Evolutionary conservation across 1,140 invertebrate species (phyloP).

Genomic region (Bombus turneri): DNA sequence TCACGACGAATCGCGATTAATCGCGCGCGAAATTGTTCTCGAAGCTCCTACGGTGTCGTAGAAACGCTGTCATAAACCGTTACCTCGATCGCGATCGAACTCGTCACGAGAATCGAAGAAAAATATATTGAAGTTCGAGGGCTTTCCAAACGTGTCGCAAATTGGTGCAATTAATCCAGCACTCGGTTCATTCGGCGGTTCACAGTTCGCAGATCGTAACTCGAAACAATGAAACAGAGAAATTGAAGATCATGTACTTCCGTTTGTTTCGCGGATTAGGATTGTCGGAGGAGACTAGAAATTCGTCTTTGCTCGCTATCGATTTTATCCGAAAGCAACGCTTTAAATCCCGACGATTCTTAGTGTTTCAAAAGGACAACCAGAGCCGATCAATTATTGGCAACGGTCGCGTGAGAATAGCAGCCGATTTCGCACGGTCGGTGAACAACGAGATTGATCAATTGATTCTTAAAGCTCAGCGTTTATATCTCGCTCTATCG

Average conservation of each 20-base stretch:
- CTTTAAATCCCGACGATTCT: background rate
- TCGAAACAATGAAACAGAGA: background rate
- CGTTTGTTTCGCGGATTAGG: background rate
- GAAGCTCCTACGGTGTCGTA: background rate
- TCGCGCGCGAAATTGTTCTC: background rate
- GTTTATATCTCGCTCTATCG: background rate
- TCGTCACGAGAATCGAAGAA: background rate
- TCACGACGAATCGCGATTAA: background rate
- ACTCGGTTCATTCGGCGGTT: background rate
- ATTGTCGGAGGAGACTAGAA: background rate
- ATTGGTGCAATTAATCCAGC: slow-evolving; percentile 15
- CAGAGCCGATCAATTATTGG: background rate
- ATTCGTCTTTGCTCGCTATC: slow-evolving; percentile 7
- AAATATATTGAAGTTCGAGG: too few relatives aligned
- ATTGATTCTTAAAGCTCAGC: slow-evolving; percentile 4
- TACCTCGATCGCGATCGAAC: background rate
- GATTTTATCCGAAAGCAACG: slow-evolving; percentile 37
- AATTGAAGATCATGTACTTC: background rate
- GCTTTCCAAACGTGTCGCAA: background rate
- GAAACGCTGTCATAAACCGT: background rate
- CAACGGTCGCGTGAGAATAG: background rate
- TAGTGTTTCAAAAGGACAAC: background rate
- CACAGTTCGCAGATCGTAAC: background rate
- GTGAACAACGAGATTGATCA: background rate
- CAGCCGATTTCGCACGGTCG: background rate